Base-by-base conservation (phyloP, 2,888 invertebrate species). In the Pseudolycoriella hygida region DNA sequence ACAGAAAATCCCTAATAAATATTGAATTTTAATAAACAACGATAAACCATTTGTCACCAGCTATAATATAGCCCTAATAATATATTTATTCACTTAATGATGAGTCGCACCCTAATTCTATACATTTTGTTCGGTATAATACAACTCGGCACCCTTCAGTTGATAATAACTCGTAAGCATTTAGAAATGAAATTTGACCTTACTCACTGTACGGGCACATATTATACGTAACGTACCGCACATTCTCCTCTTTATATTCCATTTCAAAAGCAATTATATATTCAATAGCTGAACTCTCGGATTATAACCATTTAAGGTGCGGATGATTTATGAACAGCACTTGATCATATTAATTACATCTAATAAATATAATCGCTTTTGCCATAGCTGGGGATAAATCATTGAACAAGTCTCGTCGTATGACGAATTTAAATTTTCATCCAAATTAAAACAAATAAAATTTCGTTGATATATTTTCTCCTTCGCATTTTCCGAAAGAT, bases 51-150 rank as follows among this genome's bases (percentile, higher is more conserved):
- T 45, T 45, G 45, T 45, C 45, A 45, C 45, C 45, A 40, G 45
- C 41, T 32, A 45, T 40, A 34, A 19, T 32, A 44, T 40, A 41
- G 15, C 25, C 25, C 25, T 25, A 25, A 25, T 25, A 25, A 14
- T 40, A 40, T 40, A 45, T 45, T 45, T 45, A 45, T 40, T 45
- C 45, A 45, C 45, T 40, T 45, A 45, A 45, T 45, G 45, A 45
- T 45, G 45, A 45, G 40, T 45, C 40, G 32, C 41, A 40, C 40
- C 45, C 41, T 41, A 45, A 45, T 45, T 45, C 40, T 41, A 45
- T 45, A 32, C 40, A 40, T 44, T 39, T 31, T 17, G 18, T 17
- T 31, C 25, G 20, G 39, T 30, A 19, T 25, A 15, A 18, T 20
- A 15, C 18, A 15, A 30, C 10, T 30, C 15, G 19, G 8, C 40